Conservation (phyloP, 1,140 invertebrate genomes). For the Plectrocnemia conspersa region DNA sequence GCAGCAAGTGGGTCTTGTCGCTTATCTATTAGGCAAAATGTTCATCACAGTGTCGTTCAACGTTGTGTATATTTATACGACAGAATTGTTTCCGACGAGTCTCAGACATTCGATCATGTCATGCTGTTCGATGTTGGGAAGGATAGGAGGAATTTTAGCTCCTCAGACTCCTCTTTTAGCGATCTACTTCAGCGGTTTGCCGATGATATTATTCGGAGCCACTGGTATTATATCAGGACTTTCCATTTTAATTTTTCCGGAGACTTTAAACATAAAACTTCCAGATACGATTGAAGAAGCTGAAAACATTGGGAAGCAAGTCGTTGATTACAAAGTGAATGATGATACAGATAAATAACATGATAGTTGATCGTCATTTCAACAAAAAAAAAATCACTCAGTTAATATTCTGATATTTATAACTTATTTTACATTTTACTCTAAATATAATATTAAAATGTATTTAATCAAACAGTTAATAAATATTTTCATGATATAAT, state of each 20-base stretch:
- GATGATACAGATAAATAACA: background rate
- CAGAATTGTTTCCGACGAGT: constrained; percentile 53
- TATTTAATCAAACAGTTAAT: too few species aligned
- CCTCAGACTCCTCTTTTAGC: constrained; percentile 51
- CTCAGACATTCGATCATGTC: constrained; percentile 46
- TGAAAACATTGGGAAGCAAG: constrained; percentile 46
- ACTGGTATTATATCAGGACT: constrained; percentile 53
- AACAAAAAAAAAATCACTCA: background rate
- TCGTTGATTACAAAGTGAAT: background rate
- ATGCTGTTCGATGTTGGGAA: constrained; percentile 52
- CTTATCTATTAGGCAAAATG: constrained; percentile 53
- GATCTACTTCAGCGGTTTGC: constrained; percentile 39
- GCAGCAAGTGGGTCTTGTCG: constrained; percentile 1
- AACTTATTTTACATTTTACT: too few species aligned
- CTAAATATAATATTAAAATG: too few species aligned
- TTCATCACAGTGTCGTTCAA: constrained; percentile 52
- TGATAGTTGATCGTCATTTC: background rate
- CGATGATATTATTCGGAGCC: constrained; percentile 55
- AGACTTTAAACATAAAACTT: constrained; percentile 56
- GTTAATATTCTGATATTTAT: background rate
- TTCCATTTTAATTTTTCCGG: constrained; percentile 57
- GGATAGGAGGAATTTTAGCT: constrained; percentile 52
- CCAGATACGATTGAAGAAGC: constrained; percentile 62
- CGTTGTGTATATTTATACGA: constrained; percentile 50
- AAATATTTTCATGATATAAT: too few species aligned